Evolutionary conservation across 2,888 invertebrate species (phyloP).

Genomic region (Andrena haemorrhoa): DNA sequence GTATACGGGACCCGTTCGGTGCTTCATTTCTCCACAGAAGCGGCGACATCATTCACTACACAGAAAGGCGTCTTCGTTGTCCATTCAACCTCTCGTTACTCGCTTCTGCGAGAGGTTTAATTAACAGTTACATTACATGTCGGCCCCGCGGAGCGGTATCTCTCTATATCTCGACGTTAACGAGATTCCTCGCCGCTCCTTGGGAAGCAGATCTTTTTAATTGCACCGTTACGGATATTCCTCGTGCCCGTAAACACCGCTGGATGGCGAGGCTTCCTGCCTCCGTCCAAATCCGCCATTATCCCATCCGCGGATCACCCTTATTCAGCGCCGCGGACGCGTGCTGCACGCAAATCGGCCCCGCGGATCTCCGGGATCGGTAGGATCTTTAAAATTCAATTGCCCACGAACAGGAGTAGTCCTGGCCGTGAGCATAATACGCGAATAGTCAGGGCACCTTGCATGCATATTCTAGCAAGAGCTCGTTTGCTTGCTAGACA

Average conservation of each 20-base stretch:
- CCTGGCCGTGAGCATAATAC: neutral
- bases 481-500: neutral
- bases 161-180: conserved; percentile 7
- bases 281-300: conserved; percentile 1
- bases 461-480: neutral
- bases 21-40: conserved; percentile 15
- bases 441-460: neutral
- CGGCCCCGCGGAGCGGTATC: neutral
- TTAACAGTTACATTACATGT: conserved; percentile 35
- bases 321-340: conserved; percentile 1
- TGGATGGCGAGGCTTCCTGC: neutral
- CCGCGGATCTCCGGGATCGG: neutral
- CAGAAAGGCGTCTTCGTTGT: conserved; percentile 7
- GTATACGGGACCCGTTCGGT: neutral
- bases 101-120: neutral
- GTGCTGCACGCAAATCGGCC: conserved; percentile 13
- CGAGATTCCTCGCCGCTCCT: conserved; percentile 8
- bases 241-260: neutral
- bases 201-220: conserved; percentile 15
- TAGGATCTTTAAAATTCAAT: conserved; percentile 34
- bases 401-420: conserved; percentile 1
- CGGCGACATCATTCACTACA: neutral
- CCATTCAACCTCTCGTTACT: conserved; percentile 13
- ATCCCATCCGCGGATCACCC: conserved; percentile 27
- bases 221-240: neutral